Base-by-base conservation (phyloP, 1,140 invertebrate genomes). In the Platorchestia sp. region DNA sequence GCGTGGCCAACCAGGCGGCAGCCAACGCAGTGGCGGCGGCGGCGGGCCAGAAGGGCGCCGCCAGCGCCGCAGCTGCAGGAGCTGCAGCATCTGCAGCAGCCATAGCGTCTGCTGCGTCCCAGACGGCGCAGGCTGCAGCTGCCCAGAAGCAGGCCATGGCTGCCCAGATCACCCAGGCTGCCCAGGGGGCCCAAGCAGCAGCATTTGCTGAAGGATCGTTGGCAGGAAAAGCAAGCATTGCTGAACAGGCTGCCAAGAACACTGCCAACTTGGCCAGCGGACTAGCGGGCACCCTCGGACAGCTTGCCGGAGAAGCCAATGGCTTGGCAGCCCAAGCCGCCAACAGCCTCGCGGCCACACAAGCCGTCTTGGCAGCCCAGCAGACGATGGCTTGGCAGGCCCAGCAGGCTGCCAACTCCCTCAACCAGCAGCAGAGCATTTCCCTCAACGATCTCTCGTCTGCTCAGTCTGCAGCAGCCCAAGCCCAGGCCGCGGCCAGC, bases 151-250 rank as follows among this genome's bases (percentile, higher is more conserved):
- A 95, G 44, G 95, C 95, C 45, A 45, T 51, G 86, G 53, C 95
- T 45, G 95, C 95, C 86, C 53, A 95, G 44, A 95, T 95, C 51
- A 95, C 95, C 44, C 95, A 95, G 53, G 95, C 95, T 40, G 95
- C 95, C 41, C 95, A 95, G 45, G 95, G 95, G 1, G 95, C 95
- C 44, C 95, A 95, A 41, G 95, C 95, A 36, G 95, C 95, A 3
- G 95, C 95, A 5, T 95, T 95, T 45, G 95, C 95, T 6, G 95
- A 95, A 45, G 45, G 45, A 51, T 95, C 95, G 16, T 43, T 95
- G 95, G 95, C 95, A 75, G 95, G 59, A 43, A 53, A 95, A 41
- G 95, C 95, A 19, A 53, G n/a, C 59, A 89, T 75, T 53, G 95
- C 95, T n/a, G 51, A 53, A 41, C 47, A 53, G 41, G 95, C 95